phyloP scores from a whole-genome alignment of 2,888 invertebrate genomes.

The Dioctria rufipes region DNA sequence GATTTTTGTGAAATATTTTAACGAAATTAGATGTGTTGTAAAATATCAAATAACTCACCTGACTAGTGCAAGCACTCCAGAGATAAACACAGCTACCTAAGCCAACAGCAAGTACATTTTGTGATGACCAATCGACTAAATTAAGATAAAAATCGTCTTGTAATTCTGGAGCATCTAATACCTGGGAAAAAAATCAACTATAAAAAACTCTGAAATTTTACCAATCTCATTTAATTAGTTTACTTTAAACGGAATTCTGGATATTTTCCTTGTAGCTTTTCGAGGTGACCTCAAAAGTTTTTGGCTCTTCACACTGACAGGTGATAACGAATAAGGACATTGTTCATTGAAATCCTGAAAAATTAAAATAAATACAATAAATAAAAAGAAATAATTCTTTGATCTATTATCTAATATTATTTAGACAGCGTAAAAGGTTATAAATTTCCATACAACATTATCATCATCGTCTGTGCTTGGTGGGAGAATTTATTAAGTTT shows the following conservation, averaged over 20 bases:
- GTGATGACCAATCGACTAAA: conserved; percentile 99
- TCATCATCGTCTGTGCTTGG: no score
- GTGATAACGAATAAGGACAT: conserved; percentile 94
- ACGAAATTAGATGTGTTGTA: neutral
- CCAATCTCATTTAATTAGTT: conserved; percentile 24
- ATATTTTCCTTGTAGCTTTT: conserved; percentile 98
- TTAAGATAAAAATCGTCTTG: conserved; percentile 99
- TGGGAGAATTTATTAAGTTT: no score
- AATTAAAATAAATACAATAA: conserved; percentile 57
- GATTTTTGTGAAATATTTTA: neutral
- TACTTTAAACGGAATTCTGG: conserved; percentile 96
- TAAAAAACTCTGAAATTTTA: neutral
- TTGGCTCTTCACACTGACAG: conserved; percentile 95
- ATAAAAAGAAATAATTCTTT: no score
- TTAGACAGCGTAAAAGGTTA: no score
- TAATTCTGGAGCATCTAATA: conserved; percentile 70
- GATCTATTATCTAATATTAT: no score
- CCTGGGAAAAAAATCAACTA: conserved; percentile 66
- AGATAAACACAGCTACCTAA: conserved; percentile 97
- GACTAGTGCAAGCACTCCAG: conserved; percentile 99
- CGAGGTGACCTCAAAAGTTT: conserved; percentile 93
- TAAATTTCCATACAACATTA: no score
- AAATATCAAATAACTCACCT: conserved; percentile 73
- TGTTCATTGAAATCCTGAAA: conserved; percentile 85
- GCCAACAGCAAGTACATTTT: conserved; percentile 98